Evolutionary conservation across 2,888 invertebrate species (phyloP).

Genomic region (Caenorhabditis sp.): DNA sequence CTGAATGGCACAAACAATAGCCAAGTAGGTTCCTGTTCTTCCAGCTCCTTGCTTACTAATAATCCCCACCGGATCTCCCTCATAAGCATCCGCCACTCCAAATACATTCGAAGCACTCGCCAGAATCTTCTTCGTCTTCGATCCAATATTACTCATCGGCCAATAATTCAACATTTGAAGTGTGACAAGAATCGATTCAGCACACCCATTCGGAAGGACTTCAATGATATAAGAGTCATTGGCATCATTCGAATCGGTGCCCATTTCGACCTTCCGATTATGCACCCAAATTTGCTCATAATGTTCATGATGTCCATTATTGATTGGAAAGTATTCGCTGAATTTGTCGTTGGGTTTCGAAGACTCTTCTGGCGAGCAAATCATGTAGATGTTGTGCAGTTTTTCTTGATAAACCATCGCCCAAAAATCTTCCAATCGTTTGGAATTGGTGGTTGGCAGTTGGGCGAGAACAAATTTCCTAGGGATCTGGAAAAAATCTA

Average conservation of each 20-base stretch:
- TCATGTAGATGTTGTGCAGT: background rate
- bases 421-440: constrained; percentile 3
- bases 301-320: constrained; percentile 3
- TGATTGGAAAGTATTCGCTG: constrained; percentile 4
- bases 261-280: constrained; percentile 2
- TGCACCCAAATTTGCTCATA: constrained; percentile 7
- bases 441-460: background rate
- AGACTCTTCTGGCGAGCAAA: constrained; percentile 1
- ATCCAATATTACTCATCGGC: background rate
- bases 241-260: background rate
- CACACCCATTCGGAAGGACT: constrained; percentile 5
- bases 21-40: constrained; percentile 3
- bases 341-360: background rate
- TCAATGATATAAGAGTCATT: constrained; percentile 1
- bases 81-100: constrained; percentile 1
- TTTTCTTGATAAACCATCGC: constrained; percentile 4
- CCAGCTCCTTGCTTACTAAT: constrained; percentile 6
- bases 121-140: background rate
- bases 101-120: background rate
- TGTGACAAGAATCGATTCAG: background rate
- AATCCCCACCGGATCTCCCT: constrained; percentile 1
- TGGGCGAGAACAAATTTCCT: constrained; percentile 4
- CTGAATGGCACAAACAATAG: background rate
- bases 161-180: constrained; percentile 1
- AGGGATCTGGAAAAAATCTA: background rate